A percentile compares a stretch with the other conserved stretches of the same genome.
Evolutionary conservation across 2,888 invertebrate species (phyloP).

Genomic region (Mesochorus sp.): DNA sequence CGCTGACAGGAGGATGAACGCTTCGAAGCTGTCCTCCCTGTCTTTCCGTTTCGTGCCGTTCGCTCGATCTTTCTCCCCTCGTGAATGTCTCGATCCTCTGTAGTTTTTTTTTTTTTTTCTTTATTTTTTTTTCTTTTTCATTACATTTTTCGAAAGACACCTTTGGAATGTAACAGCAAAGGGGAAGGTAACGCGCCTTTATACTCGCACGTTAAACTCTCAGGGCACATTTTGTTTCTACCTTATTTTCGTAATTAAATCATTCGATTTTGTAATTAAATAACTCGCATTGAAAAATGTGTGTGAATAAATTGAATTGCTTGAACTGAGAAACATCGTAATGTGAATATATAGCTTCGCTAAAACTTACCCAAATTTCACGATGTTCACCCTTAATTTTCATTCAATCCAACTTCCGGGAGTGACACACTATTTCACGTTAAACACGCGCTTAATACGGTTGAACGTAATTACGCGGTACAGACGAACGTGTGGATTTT

Average conservation of each 20-base stretch:
- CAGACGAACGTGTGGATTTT: conserved; percentile 53
- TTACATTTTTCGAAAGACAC: not conserved
- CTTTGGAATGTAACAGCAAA: conserved; percentile 16
- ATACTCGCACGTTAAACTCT: conserved; percentile 16
- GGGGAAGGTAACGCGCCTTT: conserved; percentile 21
- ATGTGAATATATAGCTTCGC: too few species aligned
- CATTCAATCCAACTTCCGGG: not conserved
- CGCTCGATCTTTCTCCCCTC: conserved; percentile 26
- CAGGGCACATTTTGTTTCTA: too few species aligned
- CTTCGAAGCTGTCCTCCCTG: conserved; percentile 43
- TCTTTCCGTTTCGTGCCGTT: conserved; percentile 28
- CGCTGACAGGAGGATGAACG: conserved; percentile 54
- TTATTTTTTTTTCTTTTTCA: not conserved
- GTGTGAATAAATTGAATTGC: too few species aligned
- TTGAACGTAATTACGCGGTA: conserved; percentile 70
- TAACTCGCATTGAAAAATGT: too few species aligned
- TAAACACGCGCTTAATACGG: conserved; percentile 24
- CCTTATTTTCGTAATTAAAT: too few species aligned
- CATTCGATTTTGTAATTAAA: too few species aligned
- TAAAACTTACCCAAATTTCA: not conserved
- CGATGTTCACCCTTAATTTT: too few species aligned
- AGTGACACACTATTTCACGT: not conserved
- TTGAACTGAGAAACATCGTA: too few species aligned
- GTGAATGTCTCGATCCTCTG: conserved; percentile 6
- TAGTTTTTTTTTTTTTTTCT: conserved; percentile 2